Conservation (phyloP, 2,113 vertebrate genomes). For the Cyrtonyx montezumae region DNA sequence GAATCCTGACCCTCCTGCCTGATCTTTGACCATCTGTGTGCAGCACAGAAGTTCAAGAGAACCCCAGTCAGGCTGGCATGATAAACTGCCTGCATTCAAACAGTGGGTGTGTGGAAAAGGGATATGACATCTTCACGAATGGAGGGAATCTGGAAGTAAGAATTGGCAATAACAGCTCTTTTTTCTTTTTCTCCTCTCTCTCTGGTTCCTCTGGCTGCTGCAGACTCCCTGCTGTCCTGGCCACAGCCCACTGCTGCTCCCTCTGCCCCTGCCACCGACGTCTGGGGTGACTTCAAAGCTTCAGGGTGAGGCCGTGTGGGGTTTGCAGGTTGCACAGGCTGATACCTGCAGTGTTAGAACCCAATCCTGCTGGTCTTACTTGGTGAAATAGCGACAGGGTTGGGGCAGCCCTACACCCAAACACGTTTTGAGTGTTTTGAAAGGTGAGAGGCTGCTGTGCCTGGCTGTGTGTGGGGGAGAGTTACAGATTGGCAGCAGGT, state of each 20-base stretch:
- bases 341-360: not conserved
- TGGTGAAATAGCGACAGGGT: not conserved
- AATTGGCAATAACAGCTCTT: not conserved
- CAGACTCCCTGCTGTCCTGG: constrained; percentile 67
- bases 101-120: not conserved
- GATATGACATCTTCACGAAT: not conserved
- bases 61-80: not conserved
- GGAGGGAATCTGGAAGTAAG: not conserved
- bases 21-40: not conserved
- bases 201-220: not conserved
- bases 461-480: not conserved
- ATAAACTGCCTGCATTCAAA: not conserved
- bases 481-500: not conserved
- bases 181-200: not conserved
- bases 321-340: not conserved
- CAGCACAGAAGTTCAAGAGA: not conserved
- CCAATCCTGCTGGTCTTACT: not conserved
- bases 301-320: constrained; percentile 81
- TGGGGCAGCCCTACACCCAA: not conserved
- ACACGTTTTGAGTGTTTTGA: fast-evolving
- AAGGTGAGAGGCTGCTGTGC: not conserved
- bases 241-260: constrained; percentile 63
- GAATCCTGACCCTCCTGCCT: not conserved
- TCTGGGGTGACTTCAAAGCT: constrained; percentile 94
- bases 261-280: constrained; percentile 63